Evolutionary conservation across 2,113 vertebrate genomes (phyloP).

Genomic region (Otis tarda): DNA sequence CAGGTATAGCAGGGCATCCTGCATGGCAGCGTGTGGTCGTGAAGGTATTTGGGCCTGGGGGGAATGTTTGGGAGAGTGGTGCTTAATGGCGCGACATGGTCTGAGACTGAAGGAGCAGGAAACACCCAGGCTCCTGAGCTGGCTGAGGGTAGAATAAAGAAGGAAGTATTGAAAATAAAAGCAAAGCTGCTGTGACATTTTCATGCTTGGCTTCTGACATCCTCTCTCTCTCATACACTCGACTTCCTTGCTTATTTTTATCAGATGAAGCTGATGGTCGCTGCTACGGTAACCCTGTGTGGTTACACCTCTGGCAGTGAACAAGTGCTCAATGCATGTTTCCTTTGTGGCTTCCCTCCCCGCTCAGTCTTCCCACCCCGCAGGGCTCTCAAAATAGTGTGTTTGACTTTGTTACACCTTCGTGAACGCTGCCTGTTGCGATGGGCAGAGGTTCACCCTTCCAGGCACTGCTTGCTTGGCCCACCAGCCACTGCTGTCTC

Average conservation of each 20-base stretch:
- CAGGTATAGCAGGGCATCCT: not conserved
- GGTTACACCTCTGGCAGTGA: slow-evolving; percentile 43
- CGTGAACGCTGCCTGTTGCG: not conserved
- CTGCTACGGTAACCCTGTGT: slow-evolving; percentile 48
- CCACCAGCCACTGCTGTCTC: not conserved
- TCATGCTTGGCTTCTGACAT: slow-evolving; percentile 53
- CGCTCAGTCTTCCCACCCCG: not conserved
- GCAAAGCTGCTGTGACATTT: slow-evolving; percentile 48
- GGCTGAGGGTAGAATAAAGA: not conserved
- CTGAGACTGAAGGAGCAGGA: not conserved
- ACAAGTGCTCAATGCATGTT: slow-evolving; percentile 6
- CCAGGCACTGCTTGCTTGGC: not conserved
- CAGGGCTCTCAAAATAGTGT: not conserved
- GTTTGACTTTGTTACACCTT: not conserved
- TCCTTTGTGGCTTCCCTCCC: slow-evolving; percentile 70
- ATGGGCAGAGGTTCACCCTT: not conserved
- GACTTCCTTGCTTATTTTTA: slow-evolving; percentile 70
- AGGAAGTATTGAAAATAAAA: slow-evolving; percentile 50
- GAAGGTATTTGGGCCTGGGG: accelerated
- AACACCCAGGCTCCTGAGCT: not conserved
- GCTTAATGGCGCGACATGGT: not conserved
- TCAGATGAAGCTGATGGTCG: slow-evolving; percentile 61
- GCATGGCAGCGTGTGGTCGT: accelerated
- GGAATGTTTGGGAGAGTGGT: not conserved
- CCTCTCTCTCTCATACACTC: not conserved